These are phyloP conservation scores for Condylostylus longicornis DNA, from an alignment of 1,140 invertebrate genomes.

Conservation along the genomic window DNA sequence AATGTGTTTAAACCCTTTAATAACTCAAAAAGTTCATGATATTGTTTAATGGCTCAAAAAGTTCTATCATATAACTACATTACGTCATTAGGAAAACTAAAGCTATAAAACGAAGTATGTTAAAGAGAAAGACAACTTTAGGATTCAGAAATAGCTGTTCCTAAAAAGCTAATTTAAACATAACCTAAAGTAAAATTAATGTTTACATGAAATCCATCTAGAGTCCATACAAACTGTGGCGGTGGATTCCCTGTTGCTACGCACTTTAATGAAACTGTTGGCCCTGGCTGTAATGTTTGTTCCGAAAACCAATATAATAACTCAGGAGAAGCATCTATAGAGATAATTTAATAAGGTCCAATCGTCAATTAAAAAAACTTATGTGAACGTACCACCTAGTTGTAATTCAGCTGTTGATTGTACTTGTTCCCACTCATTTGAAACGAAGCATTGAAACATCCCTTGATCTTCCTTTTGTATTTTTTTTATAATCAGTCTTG, in stretches of 20 bases:
- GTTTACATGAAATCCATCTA: constrained; percentile 70
- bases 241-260: constrained; percentile 80
- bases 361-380: no score
- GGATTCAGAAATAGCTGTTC: no score
- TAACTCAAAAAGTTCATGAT: no score
- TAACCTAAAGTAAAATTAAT: no score
- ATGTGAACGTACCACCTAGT: constrained; percentile 56
- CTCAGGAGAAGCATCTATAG: constrained; percentile 67
- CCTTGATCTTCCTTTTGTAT: constrained; percentile 31
- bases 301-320: constrained; percentile 78
- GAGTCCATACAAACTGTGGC: constrained; percentile 74
- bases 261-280: constrained; percentile 77
- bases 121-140: no score
- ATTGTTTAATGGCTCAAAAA: no score
- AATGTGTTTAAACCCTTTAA: no score
- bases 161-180: no score
- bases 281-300: constrained; percentile 75
- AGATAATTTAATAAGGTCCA: constrained; percentile 7
- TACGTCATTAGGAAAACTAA: no score
- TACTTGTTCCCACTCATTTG: constrained; percentile 70
- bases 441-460: constrained; percentile 84
- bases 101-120: no score
- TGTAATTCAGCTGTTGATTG: constrained; percentile 67
- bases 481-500: constrained; percentile 28
- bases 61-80: no score